Evolutionary conservation across 92 coral and sea anemone genomes (phyloP), one percentile per base, ranked within the genome.

Genomic region (Micromussa lordhowensis): DNA sequence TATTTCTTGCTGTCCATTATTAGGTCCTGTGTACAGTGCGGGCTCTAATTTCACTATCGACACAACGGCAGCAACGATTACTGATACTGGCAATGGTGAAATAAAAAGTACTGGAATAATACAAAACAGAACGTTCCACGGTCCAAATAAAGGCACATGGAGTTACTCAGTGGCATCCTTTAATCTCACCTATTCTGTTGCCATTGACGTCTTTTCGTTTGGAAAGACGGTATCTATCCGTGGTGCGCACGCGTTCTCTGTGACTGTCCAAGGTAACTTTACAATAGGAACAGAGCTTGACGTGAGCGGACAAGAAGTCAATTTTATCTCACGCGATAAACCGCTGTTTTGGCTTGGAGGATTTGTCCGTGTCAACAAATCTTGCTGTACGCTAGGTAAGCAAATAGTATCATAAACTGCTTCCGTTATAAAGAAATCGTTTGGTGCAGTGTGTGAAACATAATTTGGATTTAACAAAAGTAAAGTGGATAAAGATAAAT

Each of bases 371-470:
- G 55, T 78, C 28, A 95, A 93, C 82, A 87, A 91, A 54, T 92
- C 98, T 0, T 95, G 98, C 29, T 95, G 98, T 55, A 85, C 90
- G 18, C 80, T 93, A 21, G 98, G 98, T 95, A 88, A 86, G 93
- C 73, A 13, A 54, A 48, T 12, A 14, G 5, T 48, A 28, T 18
- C 2, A 0, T n/a, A 24, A 11, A 21, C 22, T 9, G 34, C 12
- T 44, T 44, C 10, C 10, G 10, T 13, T 7, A 12, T 44, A 44
- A 44, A 44, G 51, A 44, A 40, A 44, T 8, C 10, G 51, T 7
- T 44, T 1, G 9, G 51, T 44, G 51, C 51, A 44, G 7, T 6
- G 7, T 4, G 51, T 44, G 51, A 40, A 40, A 4, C 48, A 40
- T 40, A 0, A 40, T 40, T 40, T 40, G 48, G 48, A 40, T 40